phyloP scores from a whole-genome alignment of 1,140 invertebrate species.

The Drosophila biarmipes region DNA sequence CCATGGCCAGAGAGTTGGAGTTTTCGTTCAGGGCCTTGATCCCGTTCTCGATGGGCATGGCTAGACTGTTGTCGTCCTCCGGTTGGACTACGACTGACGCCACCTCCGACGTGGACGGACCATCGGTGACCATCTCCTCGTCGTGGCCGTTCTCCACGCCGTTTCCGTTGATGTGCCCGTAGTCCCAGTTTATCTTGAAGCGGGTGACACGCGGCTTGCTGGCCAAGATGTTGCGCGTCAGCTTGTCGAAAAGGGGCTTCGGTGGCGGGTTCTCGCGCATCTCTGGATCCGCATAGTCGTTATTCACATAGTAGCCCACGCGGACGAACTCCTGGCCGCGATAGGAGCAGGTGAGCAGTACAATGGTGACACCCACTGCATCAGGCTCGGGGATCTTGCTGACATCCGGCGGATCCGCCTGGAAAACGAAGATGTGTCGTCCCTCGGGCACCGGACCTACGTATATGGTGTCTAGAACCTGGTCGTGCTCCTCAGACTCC shows the following conservation, averaged over 20 bases:
- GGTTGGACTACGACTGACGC: conserved; percentile 10
- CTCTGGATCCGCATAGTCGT: conserved; percentile 97
- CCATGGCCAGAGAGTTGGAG: conserved; percentile 84
- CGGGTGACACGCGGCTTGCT: conserved; percentile 97
- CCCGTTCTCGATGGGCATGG: conserved; percentile 76
- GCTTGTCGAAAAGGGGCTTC: conserved; percentile 96
- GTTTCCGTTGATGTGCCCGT: conserved; percentile 85
- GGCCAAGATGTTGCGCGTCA: conserved; percentile 96
- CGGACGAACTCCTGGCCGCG: conserved; percentile 96
- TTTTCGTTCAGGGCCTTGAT: conserved; percentile 82
- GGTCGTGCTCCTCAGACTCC: conserved; percentile 98
- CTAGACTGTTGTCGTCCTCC: conserved; percentile 78
- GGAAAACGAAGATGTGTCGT: conserved; percentile 89
- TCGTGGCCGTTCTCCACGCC: conserved; percentile 56
- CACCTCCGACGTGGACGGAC: conserved; percentile 57
- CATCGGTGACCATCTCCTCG: conserved; percentile 49
- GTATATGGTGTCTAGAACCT: conserved; percentile 96
- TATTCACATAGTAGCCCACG: conserved; percentile 99
- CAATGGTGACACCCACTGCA: conserved; percentile 98
- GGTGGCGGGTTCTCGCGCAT: conserved; percentile 97
- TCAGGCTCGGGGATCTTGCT: conserved; percentile 97
- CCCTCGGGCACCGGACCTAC: conserved; percentile 99
- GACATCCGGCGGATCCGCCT: conserved; percentile 98
- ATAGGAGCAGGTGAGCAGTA: conserved; percentile 98
- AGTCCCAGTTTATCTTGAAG: conserved; percentile 99